Evolutionary conservation across 2,888 invertebrate species (phyloP), one percentile per base, ranked within the genome.

Genomic region (Sarcophaga variegata): DNA sequence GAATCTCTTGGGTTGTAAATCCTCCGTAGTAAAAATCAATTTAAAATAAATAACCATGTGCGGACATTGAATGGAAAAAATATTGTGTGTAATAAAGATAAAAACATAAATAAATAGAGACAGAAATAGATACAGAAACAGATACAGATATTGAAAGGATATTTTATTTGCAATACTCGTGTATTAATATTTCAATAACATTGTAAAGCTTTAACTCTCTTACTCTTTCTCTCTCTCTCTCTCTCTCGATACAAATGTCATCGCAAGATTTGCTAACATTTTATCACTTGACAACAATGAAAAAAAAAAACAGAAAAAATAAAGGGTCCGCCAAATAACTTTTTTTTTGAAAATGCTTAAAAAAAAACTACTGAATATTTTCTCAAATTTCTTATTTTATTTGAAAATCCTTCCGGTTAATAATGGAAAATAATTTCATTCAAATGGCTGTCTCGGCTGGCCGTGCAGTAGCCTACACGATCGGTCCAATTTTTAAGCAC

Each of bases 101-200:
- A 54, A 54, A 54, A 12, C 54, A 54, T 54, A 54, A 66, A 77
- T 60, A 60, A 69, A 47, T 37, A 59, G 14, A 69, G 12, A 62
- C n/a, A 62, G 17, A 2, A 49, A 11, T 3, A 67, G 5, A 49
- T 20, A 62, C 11, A 60, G 5, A 49, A 17, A 62, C 11, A 60
- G 54, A 64, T 64, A 47, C 22, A 64, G 49, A 54, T 17, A 54
- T 70, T 37, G 54, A 54, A 54, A 17, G 8, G 49, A 54, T 74
- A 25, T 78, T 62, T 54, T 27, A 60, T 37, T 20, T 71, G 22
- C 60, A 20, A 47, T 54, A 62, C n/a, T 62, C 62, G 4, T 37
- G 37, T 54, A 54, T 62, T 47, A 60, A 66, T 64, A 71, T 76
- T 71, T 84, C 54, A 76, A 64, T 71, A 62, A 64, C 17, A 59